phyloP scores from a whole-genome alignment of 2,888 invertebrate species.

The Amorpha juglandis region DNA sequence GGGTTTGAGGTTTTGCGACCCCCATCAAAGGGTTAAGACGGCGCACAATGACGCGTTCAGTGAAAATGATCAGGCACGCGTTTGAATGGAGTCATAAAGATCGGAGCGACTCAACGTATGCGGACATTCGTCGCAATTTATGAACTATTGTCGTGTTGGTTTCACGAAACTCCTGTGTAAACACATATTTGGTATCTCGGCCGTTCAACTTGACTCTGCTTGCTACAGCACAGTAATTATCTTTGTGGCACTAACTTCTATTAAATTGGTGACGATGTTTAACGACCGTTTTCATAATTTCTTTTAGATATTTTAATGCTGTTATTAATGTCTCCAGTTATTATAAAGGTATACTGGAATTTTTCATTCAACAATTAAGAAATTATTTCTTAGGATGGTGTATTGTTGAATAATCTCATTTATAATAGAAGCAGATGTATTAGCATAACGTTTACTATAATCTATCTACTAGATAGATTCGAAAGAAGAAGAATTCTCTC shows the following conservation, averaged over 20 bases:
- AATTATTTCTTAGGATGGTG: too few species aligned
- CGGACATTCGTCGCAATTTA: conserved; percentile 62
- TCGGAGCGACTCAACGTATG: conserved; percentile 46
- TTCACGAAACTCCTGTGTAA: conserved; percentile 70
- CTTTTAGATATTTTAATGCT: too few species aligned
- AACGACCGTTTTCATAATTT: background rate
- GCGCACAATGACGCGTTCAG: conserved; percentile 57
- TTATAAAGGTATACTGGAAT: too few species aligned
- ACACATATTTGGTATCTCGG: conserved; percentile 49
- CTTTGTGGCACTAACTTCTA: background rate
- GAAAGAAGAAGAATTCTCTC: too few species aligned
- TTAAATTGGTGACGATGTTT: background rate
- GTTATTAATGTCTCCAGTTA: too few species aligned
- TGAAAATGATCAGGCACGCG: conserved; percentile 64
- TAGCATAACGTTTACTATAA: background rate
- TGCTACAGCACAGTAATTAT: conserved; percentile 1
- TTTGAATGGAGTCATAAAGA: conserved; percentile 79
- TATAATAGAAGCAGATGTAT: background rate
- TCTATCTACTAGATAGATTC: background rate
- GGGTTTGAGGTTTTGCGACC: conserved; percentile 72
- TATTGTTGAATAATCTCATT: background rate
- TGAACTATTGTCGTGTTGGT: conserved; percentile 67
- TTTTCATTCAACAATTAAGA: too few species aligned
- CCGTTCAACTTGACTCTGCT: background rate
- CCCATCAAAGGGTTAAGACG: conserved; percentile 53